Conservation (phyloP, 2,797 vertebrate genomes). For the Emydoidea blandingii region DNA sequence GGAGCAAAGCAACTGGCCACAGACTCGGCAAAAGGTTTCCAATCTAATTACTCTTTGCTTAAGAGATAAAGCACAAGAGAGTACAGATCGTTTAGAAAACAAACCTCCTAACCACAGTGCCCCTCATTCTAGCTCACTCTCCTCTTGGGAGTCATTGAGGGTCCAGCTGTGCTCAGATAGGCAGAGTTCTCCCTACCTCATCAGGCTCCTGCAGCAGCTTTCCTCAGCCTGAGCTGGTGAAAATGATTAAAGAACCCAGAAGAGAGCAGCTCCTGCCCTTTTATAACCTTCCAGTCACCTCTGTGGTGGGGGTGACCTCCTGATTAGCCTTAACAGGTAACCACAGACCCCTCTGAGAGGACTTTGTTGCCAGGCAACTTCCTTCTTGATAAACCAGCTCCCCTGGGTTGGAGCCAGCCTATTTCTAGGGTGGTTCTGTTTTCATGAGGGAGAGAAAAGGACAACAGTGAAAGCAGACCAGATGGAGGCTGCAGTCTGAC, state of each 20-base stretch:
- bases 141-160: not conserved
- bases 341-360: not conserved
- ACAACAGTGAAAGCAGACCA: not conserved
- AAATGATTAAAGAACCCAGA: not conserved
- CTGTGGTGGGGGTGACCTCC: not conserved
- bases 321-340: not conserved
- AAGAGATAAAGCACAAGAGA: not conserved
- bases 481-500: not conserved
- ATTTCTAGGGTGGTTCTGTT: not conserved
- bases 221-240: not conserved
- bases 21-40: not conserved
- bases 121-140: not conserved
- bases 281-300: not conserved
- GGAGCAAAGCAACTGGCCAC: not conserved
- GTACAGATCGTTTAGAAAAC: not conserved
- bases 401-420: not conserved
- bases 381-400: not conserved
- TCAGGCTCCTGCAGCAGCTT: not conserved
- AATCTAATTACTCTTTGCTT: not conserved
- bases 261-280: not conserved
- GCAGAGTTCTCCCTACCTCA: not conserved
- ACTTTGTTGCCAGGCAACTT: not conserved
- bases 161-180: not conserved
- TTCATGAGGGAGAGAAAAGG: not conserved
- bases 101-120: not conserved